Evolutionary conservation across 2,113 vertebrate genomes (phyloP), one percentile per base, ranked within the genome.

Genomic region (Terrapene triunguis): DNA sequence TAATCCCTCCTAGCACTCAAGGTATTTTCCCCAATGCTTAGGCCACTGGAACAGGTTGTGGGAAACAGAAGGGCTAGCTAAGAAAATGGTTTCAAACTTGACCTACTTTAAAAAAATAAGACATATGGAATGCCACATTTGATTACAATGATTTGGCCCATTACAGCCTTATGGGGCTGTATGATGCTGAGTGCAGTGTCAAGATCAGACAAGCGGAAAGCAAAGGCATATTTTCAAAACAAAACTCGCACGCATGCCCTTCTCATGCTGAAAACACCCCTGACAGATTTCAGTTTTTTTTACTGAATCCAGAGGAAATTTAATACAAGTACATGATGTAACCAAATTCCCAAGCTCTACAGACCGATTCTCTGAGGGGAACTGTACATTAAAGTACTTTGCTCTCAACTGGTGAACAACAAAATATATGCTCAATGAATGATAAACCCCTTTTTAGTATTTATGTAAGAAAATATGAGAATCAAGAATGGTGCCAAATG

Each of bases 101-200:
- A 99, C 99, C 99, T 99, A 99, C 97, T 99, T 99, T 98, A 96
- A 84, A 83, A 93, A 96, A 97, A 96, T 98, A 99, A 98, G 98
- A 93, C 97, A 97, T 97, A 98, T 21, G 97, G 89, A 95, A 98
- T 87, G 99, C 98, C 99, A 99, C 98, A 98, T 98, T 95, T 97
- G 93, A 99, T 99, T 99, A 99, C 97, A 94, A 27, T 98, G 98
- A 98, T 93, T 93, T 74, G 95, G 97, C 96, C 98, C 96, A 96
- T 97, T 96, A 93, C 86, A 97, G 98, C 98, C 98, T 98, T 98
- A 96, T 97, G 97, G 98, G 98, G 97, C 96, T 84, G 84, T 90
- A 78, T 98, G 99, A 99, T 98, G 97, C 1, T 92, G 91, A 81
- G 72, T 42, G 90, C 47, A 14, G 89, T 98, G 97, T 89, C 96